Conservation (phyloP, 2,888 invertebrate genomes). For the Bedellia somnulentella region DNA sequence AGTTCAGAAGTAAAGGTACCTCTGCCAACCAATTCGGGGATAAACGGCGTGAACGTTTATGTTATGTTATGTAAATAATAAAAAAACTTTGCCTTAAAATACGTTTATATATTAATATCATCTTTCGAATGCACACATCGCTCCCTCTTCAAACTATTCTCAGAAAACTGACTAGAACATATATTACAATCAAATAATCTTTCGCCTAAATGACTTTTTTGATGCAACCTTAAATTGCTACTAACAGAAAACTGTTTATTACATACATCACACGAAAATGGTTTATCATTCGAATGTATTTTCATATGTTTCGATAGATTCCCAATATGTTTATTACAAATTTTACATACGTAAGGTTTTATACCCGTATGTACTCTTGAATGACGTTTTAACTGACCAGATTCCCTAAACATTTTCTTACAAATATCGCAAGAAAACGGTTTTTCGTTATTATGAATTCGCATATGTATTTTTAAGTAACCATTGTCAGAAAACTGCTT, state of each 20-base stretch:
- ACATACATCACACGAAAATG: slow-evolving; percentile 25
- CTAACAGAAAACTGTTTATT: slow-evolving; percentile 29
- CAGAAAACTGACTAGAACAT: slow-evolving; percentile 23
- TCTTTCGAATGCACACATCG: slow-evolving; percentile 19
- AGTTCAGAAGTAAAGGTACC: too few relatives aligned
- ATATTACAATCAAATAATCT: slow-evolving; percentile 22
- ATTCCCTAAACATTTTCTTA: slow-evolving; percentile 35
- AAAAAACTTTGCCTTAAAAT: too few relatives aligned
- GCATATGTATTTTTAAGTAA: slow-evolving; percentile 43
- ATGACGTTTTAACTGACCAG: slow-evolving; percentile 37
- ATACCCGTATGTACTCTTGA: slow-evolving; percentile 35
- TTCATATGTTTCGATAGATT: slow-evolving; percentile 43
- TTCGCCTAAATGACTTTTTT: slow-evolving; percentile 24
- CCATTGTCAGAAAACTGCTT: slow-evolving; percentile 47
- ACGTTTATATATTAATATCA: too few relatives aligned
- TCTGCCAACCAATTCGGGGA: too few relatives aligned
- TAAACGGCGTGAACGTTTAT: too few relatives aligned
- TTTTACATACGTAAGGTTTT: slow-evolving; percentile 40
- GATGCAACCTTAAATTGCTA: slow-evolving; percentile 29
- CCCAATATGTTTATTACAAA: slow-evolving; percentile 45
- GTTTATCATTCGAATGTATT: slow-evolving; percentile 29
- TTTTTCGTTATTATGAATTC: slow-evolving; percentile 39
- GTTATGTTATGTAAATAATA: too few relatives aligned
- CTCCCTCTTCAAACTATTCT: slow-evolving; percentile 26
- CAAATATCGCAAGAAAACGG: slow-evolving; percentile 37